A percentile compares a stretch with the other conserved stretches of the same genome.
phyloP scores from a whole-genome alignment of 2,888 invertebrate species.

The Pammene fasciana region DNA sequence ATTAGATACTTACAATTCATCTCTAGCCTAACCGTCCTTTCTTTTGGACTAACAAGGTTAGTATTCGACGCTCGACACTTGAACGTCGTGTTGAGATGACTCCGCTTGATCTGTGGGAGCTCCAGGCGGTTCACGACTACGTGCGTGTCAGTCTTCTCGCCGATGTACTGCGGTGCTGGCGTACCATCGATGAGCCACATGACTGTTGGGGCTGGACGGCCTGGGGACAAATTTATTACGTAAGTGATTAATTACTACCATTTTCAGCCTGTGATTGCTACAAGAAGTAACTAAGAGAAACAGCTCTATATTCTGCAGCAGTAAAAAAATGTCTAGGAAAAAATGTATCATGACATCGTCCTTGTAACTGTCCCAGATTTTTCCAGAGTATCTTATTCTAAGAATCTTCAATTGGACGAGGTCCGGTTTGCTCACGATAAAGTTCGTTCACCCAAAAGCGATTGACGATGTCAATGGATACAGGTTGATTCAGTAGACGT shows the following conservation, averaged over 20 bases:
- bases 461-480: too few species aligned
- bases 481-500: too few species aligned
- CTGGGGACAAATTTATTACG: conserved; percentile 67
- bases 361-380: too few species aligned
- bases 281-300: too few species aligned
- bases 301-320: too few species aligned
- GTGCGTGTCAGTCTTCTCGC: conserved; percentile 87
- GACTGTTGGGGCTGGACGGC: conserved; percentile 93
- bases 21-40: conserved; percentile 91
- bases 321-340: too few species aligned
- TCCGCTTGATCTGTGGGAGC: conserved; percentile 88
- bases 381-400: too few species aligned
- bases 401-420: too few species aligned
- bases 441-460: too few species aligned
- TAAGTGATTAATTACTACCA: not conserved
- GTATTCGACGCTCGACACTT: conserved; percentile 95
- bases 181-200: conserved; percentile 91
- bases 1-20: conserved; percentile 88
- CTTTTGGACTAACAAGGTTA: conserved; percentile 91
- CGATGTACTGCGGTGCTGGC: conserved; percentile 87
- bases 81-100: conserved; percentile 92
- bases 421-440: too few species aligned
- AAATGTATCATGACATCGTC: too few species aligned
- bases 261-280: too few species aligned
- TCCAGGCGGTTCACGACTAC: conserved; percentile 91